Conservation (phyloP, 2,888 invertebrate species). For the Keiferia lycopersicella region DNA sequence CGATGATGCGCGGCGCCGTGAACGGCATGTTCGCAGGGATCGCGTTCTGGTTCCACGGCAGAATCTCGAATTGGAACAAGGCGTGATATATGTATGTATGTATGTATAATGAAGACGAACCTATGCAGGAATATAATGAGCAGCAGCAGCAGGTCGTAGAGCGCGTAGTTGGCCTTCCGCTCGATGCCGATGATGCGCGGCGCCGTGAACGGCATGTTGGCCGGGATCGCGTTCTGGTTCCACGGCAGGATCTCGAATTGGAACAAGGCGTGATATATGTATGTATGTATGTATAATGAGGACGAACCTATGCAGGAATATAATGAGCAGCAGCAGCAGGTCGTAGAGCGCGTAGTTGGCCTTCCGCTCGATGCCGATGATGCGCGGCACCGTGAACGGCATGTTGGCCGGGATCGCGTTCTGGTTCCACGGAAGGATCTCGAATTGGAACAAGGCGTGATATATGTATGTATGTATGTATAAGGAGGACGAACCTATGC, state of each 20-base stretch:
- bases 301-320: constrained; percentile 94
- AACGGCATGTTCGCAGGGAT: constrained; percentile 86
- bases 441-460: constrained; percentile 97
- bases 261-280: no score
- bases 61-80: constrained; percentile 98
- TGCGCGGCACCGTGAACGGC: constrained; percentile 90
- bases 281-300: no score
- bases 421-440: constrained; percentile 94
- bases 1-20: constrained; percentile 92
- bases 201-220: constrained; percentile 87
- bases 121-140: constrained; percentile 98
- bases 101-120: constrained; percentile 63
- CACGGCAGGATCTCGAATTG: constrained; percentile 97
- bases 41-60: constrained; percentile 90
- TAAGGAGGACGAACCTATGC: constrained; percentile 90
- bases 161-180: constrained; percentile 90
- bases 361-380: constrained; percentile 95
- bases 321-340: constrained; percentile 94
- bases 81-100: no score
- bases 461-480: no score
- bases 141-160: constrained; percentile 93
- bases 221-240: constrained; percentile 85
- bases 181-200: constrained; percentile 96
- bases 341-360: constrained; percentile 95
- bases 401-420: constrained; percentile 82